Conservation (phyloP, 1,140 invertebrate species). For the Lordiphosa clarofinis region DNA sequence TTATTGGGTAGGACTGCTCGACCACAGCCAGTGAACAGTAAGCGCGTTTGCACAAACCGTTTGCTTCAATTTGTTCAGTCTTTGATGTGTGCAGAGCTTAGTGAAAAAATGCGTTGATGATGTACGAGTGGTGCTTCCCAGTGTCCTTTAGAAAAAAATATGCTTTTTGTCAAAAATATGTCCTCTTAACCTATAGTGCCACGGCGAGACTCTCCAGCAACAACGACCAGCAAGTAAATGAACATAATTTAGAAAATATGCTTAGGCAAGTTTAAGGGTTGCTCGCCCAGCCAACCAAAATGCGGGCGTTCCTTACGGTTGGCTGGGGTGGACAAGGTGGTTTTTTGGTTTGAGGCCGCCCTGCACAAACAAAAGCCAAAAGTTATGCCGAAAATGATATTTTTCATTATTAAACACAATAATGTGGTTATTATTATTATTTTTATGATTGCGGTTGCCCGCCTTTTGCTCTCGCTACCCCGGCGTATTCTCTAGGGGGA, state of each 20-base stretch:
- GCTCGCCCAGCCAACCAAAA: constrained; percentile 56
- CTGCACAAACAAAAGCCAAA: constrained; percentile 73
- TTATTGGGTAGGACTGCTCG: no score
- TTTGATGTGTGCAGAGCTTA: no score
- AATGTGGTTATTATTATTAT: constrained; percentile 79
- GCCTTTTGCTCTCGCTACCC: constrained; percentile 15
- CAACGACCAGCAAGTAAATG: constrained; percentile 50
- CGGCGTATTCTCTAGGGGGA: constrained; percentile 47
- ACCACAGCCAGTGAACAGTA: no score
- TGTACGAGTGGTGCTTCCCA: no score
- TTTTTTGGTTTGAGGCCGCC: constrained; percentile 16
- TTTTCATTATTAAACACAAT: constrained; percentile 79
- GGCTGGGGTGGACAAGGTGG: constrained; percentile 12
- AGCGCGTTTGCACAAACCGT: no score
- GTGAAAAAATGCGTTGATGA: no score
- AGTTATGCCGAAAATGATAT: constrained; percentile 76
- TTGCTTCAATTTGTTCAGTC: no score
- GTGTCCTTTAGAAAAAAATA: no score
- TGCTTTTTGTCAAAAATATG: no score
- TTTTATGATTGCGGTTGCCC: constrained; percentile 72
- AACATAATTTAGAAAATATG: constrained; percentile 76
- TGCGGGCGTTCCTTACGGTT: constrained; percentile 48
- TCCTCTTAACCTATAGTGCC: no score
- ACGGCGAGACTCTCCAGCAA: neutral
- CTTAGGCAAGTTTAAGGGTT: constrained; percentile 68